phyloP scores from a whole-genome alignment of 2,888 invertebrate genomes.

The Clepsis dumicolana region DNA sequence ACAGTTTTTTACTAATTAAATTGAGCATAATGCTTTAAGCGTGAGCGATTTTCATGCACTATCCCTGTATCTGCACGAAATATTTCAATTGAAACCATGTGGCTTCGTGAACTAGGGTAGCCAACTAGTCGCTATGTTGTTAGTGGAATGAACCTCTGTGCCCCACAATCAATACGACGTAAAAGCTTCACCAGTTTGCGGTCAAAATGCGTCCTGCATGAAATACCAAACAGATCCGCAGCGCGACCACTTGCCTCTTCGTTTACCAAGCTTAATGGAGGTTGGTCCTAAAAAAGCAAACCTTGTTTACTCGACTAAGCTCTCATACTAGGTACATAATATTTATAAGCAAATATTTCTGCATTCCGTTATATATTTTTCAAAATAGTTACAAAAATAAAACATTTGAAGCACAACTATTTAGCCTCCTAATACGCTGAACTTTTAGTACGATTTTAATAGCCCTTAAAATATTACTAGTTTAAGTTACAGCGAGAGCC shows the following conservation, averaged over 20 bases:
- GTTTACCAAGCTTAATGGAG: conserved; percentile 61
- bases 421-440: not conserved
- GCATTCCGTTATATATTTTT: conserved; percentile 30
- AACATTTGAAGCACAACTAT: not conserved
- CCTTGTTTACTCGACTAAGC: conserved; percentile 51
- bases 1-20: not conserved
- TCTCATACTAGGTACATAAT: conserved; percentile 38
- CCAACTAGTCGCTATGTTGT: not conserved
- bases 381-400: conserved; percentile 6
- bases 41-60: not conserved
- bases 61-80: not conserved
- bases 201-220: conserved; percentile 22
- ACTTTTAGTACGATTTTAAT: not conserved
- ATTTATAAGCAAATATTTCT: conserved; percentile 44
- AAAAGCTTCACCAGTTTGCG: not conserved
- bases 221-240: conserved; percentile 45
- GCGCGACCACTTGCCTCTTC: conserved; percentile 52
- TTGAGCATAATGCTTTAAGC: too few species aligned
- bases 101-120: not conserved
- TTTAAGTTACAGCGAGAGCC: not conserved
- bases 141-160: conserved; percentile 1
- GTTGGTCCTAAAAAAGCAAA: conserved; percentile 66
- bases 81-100: not conserved
- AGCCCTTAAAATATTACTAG: not conserved
- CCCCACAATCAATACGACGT: not conserved